Base-by-base conservation (phyloP, 2,113 vertebrate genomes). In the Serinus canaria region DNA sequence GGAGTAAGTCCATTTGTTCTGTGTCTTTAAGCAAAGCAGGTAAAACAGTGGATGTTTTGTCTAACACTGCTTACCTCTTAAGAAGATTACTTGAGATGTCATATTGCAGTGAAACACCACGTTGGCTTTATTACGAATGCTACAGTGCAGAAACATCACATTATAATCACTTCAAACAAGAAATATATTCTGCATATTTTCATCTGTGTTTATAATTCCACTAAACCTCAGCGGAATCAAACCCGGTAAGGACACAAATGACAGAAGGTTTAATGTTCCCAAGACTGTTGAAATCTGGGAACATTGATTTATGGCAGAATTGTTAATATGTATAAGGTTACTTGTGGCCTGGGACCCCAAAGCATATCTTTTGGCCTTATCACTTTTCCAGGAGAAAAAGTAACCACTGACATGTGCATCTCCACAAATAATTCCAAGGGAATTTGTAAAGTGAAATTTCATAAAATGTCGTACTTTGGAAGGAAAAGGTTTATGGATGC, bases 101-200 rank as follows among this genome's bases (percentile, higher is more conserved):
- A 96, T 95, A 95, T 80, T 92, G 89, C 91, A 90, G 84, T 6
- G 77, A 96, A 97, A 96, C 92, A 97, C 94, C 95, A 88, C 47
- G 2, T 95, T 97, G 66, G 49, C 96, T 98, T 97, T 98, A 96
- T 97, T 97, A 96, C 92, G 94, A 97, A 96, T 95, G 94, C 96
- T 97, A 94, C 94, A 94, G 84, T 95, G 93, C 94, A 97, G 96
- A 98, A 98, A 96, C 93, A 96, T 95, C 97, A 95, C 95, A 95
- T 97, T 97, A 97, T 97, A 97, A 97, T 98, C 96, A 95, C 96
- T 97, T 98, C 97, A 98, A 97, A 97, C 92, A 97, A 97, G 97
- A 97, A 97, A 96, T 97, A 93, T 87, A 97, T 95, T 97, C 96
- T 97, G 97, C 93, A 91, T 97, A 97, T 97, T 98, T 98, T 97